Conservation (phyloP, 2,888 invertebrate genomes). For the Myopa tessellatipennis region DNA sequence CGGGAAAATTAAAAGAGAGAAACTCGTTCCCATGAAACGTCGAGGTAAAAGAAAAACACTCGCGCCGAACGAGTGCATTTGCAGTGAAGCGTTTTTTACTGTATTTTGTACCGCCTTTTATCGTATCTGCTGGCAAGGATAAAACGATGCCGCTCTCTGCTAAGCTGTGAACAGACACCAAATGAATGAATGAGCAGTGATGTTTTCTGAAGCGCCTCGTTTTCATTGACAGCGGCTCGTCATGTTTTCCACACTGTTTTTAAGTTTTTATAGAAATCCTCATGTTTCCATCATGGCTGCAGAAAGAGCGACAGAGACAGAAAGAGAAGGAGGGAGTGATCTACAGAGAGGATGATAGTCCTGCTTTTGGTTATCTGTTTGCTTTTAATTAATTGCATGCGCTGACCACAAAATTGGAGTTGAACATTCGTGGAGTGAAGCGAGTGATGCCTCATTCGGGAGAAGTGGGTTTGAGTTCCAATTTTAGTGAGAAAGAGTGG, state of each 20-base stretch:
- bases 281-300: no score
- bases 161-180: not conserved
- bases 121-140: constrained; percentile 20
- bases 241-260: no score
- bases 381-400: constrained; percentile 54
- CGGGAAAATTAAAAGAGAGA: not conserved
- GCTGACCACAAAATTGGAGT: constrained; percentile 24
- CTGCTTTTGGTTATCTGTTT: no score
- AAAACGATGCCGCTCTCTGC: not conserved
- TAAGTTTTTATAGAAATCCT: no score
- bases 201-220: no score
- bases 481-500: no score
- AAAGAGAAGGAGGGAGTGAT: no score
- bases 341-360: no score
- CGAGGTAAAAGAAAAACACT: constrained; percentile 14
- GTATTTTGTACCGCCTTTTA: no score
- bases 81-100: no score
- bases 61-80: not conserved
- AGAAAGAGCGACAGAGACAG: no score
- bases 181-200: constrained; percentile 8
- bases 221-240: not conserved
- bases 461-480: not conserved
- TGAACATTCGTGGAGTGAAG: not conserved
- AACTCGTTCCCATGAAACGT: not conserved
- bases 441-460: not conserved